Evolutionary conservation across 2,888 invertebrate genomes (phyloP), one percentile per base, ranked within the genome.

Genomic region (Mythimna ferrago): DNA sequence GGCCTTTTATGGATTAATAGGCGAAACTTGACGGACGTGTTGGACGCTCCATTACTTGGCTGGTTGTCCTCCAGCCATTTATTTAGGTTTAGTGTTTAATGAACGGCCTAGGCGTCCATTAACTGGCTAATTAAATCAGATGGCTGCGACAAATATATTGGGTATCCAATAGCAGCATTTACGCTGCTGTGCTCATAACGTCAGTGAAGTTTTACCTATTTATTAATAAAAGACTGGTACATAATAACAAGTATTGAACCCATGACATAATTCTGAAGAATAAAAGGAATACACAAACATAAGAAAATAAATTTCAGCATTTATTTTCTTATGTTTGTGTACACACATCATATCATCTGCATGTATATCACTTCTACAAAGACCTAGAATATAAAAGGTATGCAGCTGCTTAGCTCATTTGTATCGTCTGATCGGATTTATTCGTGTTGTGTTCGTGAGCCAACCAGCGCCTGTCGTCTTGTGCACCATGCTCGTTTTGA

Each of bases 341-440:
- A n/a, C n/a, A n/a, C 66, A 32, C n/a, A 58, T 58, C 32, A 21
- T 56, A 61, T 61, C 60, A 66, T 53, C 16, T 60, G 75, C 58
- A 60, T 44, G 64, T 62, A 62, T 61, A 38, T 10, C 54, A 66
- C 54, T 41, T 41, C 9, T 63, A 38, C 19, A 32, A 19, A 48
- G 10, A 51, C 19, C 32, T 56, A 56, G 32, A 56, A 66, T n/a
- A 66, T 32, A 19, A 62, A 76, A 68, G 38, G 10, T 26, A 64
- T 48, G 68, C 76, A 76, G 66, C 41, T 66, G 56, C 60, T 69
- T 65, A 70, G 11, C 53, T 80, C 61, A 71, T 80, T 76, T 69
- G 64, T 64, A 58, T 73, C n/a, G 53, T 58, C 38, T 62, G 58
- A 62, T 62, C 54, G 10, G 51, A 60, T 61, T 14, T 26, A 70